Evolutionary conservation across 2,113 vertebrate genomes (phyloP).

Genomic region (Crotalus helleri): DNA sequence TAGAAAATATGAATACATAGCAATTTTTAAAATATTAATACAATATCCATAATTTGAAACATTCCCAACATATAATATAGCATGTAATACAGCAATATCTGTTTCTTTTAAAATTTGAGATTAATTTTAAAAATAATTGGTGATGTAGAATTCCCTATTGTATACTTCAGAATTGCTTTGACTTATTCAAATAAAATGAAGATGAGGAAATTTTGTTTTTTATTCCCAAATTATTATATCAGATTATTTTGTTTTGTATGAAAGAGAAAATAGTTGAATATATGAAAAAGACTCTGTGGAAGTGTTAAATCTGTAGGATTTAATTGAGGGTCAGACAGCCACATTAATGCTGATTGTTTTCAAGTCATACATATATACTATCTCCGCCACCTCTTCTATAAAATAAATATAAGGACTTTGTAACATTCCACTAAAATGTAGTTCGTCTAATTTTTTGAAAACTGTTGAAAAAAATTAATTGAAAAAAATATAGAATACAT

Average conservation of each 20-base stretch:
- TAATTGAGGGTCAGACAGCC: background rate
- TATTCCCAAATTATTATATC: conserved; percentile 11
- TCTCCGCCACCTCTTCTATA: background rate
- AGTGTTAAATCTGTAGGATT: background rate
- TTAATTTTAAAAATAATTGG: conserved; percentile 46
- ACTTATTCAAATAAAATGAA: conserved; percentile 4
- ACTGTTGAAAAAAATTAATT: background rate
- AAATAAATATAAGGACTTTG: background rate
- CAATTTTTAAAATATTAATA: conserved; percentile 27
- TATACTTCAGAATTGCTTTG: conserved; percentile 1
- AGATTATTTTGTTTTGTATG: background rate
- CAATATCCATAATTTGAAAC: background rate
- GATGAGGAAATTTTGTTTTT: background rate
- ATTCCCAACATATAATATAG: background rate
- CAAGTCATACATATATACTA: background rate
- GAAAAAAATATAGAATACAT: background rate
- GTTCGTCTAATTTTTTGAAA: background rate
- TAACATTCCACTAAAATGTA: background rate
- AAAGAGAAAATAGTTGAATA: background rate
- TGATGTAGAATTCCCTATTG: conserved; percentile 15
- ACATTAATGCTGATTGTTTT: background rate
- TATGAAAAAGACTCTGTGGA: background rate
- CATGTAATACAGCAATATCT: background rate
- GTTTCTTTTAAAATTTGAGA: conserved; percentile 55
- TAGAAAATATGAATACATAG: conserved; percentile 7